phyloP scores from a whole-genome alignment of 2,797 vertebrate species.

The Thaleichthys pacificus region DNA sequence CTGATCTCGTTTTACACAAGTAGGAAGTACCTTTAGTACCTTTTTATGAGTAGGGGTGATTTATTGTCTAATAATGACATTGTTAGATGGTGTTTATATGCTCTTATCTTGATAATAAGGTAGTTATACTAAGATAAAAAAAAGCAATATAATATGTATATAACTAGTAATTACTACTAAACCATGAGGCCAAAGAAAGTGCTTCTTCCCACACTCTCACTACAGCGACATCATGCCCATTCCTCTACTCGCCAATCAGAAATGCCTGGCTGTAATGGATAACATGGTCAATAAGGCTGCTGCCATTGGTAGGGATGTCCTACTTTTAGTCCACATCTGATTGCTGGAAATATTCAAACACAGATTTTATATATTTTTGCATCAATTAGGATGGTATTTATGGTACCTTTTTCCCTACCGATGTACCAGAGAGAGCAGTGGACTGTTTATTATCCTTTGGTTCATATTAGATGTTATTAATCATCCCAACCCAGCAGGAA shows the following conservation, averaged over 20 bases:
- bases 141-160: not conserved
- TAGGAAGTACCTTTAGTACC: too few relatives aligned
- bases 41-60: too few relatives aligned
- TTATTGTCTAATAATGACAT: too few relatives aligned
- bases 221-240: not conserved
- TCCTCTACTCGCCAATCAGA: constrained; percentile 21
- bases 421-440: constrained; percentile 41
- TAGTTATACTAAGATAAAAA: too few relatives aligned
- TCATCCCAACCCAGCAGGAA: constrained; percentile 60
- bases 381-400: too few relatives aligned
- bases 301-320: constrained; percentile 39
- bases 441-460: constrained; percentile 59
- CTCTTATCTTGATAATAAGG: too few relatives aligned
- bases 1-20: too few relatives aligned
- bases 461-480: constrained; percentile 61
- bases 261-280: constrained; percentile 23
- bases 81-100: not conserved
- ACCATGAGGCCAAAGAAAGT: too few relatives aligned
- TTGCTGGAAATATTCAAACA: too few relatives aligned
- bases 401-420: constrained; percentile 37
- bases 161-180: not conserved
- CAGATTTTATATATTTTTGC: too few relatives aligned
- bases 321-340: too few relatives aligned
- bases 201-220: too few relatives aligned
- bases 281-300: constrained; percentile 25